Conservation (phyloP, 2,888 invertebrate species). For the Chelonus formosanus region DNA sequence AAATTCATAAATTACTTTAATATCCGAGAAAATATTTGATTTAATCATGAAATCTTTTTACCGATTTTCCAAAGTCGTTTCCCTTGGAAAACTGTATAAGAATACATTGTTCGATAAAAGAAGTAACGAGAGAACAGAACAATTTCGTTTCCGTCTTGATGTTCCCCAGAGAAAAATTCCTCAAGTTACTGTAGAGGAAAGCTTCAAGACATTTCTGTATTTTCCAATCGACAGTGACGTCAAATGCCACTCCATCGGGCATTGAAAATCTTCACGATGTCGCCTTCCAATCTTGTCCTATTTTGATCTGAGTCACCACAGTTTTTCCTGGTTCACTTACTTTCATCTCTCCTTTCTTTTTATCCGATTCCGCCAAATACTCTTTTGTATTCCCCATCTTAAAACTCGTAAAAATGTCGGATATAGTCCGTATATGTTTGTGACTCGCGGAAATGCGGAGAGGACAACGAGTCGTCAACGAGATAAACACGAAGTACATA, state of each 20-base stretch:
- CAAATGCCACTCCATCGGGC: slow-evolving; percentile 26
- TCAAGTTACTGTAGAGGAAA: slow-evolving; percentile 14
- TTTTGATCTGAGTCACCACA: slow-evolving; percentile 21
- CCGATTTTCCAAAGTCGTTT: background rate
- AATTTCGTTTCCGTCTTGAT: slow-evolving; percentile 28
- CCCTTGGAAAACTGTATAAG: slow-evolving; percentile 4
- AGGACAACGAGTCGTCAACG: background rate
- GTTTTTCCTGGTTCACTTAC: slow-evolving; percentile 18
- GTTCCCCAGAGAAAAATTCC: slow-evolving; percentile 26
- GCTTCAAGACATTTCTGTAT: slow-evolving; percentile 27
- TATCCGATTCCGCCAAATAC: slow-evolving; percentile 19
- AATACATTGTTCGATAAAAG: slow-evolving; percentile 9
- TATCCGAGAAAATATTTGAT: slow-evolving; percentile 1
- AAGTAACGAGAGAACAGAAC: slow-evolving; percentile 29
- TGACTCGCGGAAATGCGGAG: too few species aligned
- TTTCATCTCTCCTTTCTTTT: slow-evolving; percentile 25
- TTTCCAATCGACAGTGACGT: slow-evolving; percentile 28
- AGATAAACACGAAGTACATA: slow-evolving; percentile 7
- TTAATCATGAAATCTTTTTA: background rate
- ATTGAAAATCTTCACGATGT: slow-evolving; percentile 28
- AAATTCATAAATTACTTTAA: too few species aligned
- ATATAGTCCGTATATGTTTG: slow-evolving; percentile 5
- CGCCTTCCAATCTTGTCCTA: slow-evolving; percentile 26
- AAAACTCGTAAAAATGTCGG: background rate
- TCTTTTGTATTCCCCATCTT: slow-evolving; percentile 5